These are phyloP conservation scores for Holacanthella duospinosa DNA, from an alignment of 2,888 invertebrate genomes.

Conservation along the genomic window DNA sequence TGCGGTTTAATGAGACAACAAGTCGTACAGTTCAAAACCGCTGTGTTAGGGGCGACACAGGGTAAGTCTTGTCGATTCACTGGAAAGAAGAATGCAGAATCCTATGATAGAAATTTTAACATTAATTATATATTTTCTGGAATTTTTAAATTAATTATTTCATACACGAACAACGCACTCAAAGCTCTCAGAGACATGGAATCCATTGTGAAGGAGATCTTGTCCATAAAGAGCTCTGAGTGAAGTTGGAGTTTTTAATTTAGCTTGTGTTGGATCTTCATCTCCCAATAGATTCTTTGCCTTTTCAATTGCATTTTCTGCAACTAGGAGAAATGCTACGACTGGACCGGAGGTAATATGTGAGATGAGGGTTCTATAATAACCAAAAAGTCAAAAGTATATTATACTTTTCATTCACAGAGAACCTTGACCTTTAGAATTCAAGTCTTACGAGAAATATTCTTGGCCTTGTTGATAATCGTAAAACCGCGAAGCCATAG, in stretches of 20 bases:
- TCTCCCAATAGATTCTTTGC: conserved; percentile 53
- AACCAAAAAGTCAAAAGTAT: conserved; percentile 23
- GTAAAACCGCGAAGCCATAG: conserved; percentile 57
- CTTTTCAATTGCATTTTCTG: conserved; percentile 53
- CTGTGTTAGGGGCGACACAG: conserved; percentile 40
- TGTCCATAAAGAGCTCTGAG: conserved; percentile 58
- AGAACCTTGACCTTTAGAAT: too few species aligned
- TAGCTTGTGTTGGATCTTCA: conserved; percentile 51
- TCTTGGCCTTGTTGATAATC: conserved; percentile 49
- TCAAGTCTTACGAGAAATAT: conserved; percentile 53
- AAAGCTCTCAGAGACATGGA: conserved; percentile 54
- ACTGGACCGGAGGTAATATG: conserved; percentile 58
- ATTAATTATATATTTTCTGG: background rate
- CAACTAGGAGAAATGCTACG: conserved; percentile 62
- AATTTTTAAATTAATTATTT: background rate
- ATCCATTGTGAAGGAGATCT: conserved; percentile 56
- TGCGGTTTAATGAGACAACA: conserved; percentile 84
- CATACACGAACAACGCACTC: conserved; percentile 12
- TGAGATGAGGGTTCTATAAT: conserved; percentile 50
- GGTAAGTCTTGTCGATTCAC: conserved; percentile 36
- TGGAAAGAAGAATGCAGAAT: conserved; percentile 45
- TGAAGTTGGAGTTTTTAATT: conserved; percentile 47
- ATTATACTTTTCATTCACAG: too few species aligned
- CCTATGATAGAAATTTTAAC: conserved; percentile 32
- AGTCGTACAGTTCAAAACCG: conserved; percentile 49